Percentiles rank a stretch among this genome's conserved stretches.
These are phyloP conservation scores for Hipposideros armiger DNA, from an alignment of 2,113 vertebrate species.

Conservation along the genomic window DNA sequence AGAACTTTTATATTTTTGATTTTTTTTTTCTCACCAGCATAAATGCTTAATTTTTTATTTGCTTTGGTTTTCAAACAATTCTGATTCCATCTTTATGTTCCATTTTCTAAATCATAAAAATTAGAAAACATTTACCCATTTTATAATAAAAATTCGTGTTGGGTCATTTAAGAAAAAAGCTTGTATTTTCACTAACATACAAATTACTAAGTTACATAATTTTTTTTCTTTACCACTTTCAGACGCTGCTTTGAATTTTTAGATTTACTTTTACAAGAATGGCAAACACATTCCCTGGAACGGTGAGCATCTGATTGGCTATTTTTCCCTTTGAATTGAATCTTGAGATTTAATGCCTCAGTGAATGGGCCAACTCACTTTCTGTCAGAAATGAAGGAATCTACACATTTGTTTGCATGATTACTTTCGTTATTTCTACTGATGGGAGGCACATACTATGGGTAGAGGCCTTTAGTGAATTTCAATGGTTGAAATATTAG, in stretches of 20 bases:
- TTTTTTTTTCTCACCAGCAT: neutral
- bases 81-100: neutral
- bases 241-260: conserved; percentile 99
- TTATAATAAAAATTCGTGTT: neutral
- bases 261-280: conserved; percentile 97
- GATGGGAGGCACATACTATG: neutral
- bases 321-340: neutral
- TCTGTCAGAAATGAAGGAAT: neutral
- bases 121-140: neutral
- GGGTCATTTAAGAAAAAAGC: conserved; percentile 25
- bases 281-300: conserved; percentile 97
- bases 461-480: neutral
- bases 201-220: neutral
- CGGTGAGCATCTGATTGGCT: conserved; percentile 89
- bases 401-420: neutral
- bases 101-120: neutral
- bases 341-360: neutral
- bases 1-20: neutral
- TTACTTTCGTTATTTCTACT: neutral
- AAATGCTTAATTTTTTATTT: neutral
- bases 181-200: neutral
- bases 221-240: conserved; percentile 70
- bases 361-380: neutral
- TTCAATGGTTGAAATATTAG: neutral
- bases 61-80: conserved; percentile 33